Evolutionary conservation across 2,113 vertebrate species (phyloP).

Genomic region (Ivindomyrus marchei): DNA sequence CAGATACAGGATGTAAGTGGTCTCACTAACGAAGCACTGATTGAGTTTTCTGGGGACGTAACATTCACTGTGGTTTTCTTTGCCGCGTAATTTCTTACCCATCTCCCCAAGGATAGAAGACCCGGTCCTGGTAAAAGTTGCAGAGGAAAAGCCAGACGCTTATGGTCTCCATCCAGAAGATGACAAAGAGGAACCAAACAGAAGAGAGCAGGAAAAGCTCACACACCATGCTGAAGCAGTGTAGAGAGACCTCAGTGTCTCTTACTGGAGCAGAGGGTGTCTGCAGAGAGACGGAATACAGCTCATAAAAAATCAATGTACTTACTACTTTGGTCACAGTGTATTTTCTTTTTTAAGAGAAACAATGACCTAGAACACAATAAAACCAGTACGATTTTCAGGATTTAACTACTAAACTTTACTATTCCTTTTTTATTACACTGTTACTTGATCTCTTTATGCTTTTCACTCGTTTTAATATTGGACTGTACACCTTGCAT

Average conservation of each 20-base stretch:
- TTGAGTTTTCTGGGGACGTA: neutral
- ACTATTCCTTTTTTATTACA: neutral
- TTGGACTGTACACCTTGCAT: neutral
- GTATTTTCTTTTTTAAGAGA: neutral
- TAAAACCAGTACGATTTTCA: neutral
- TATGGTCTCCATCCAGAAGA: conserved; percentile 73
- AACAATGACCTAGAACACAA: neutral
- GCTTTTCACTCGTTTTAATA: neutral
- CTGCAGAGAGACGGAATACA: neutral
- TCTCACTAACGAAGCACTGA: neutral
- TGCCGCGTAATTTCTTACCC: conserved; percentile 41
- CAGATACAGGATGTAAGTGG: neutral
- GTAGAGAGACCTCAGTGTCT: neutral
- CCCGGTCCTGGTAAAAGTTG: conserved; percentile 64
- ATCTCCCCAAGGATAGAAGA: conserved; percentile 61
- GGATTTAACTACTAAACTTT: neutral
- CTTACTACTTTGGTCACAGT: neutral
- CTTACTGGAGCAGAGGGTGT: neutral
- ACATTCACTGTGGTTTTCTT: neutral
- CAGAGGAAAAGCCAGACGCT: conserved; percentile 70
- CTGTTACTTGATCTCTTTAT: neutral
- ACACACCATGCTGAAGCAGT: conserved; percentile 58
- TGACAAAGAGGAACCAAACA: conserved; percentile 68
- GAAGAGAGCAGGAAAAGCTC: conserved; percentile 65
- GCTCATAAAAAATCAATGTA: neutral